Base-by-base conservation (phyloP, 2,888 invertebrate genomes). In the Eilema caniola region DNA sequence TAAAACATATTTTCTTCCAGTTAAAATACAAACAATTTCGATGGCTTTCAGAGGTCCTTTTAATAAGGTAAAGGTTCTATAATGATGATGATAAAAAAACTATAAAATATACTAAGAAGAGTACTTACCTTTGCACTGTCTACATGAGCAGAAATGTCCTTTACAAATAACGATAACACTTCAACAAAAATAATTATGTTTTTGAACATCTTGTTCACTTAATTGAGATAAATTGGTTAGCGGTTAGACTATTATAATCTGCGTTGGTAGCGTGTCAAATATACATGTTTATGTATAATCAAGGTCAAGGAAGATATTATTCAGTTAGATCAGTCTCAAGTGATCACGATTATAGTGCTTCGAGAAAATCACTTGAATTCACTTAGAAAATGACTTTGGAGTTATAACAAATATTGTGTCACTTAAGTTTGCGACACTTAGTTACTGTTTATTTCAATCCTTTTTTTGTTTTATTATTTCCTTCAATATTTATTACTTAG, bases 51-150 rank as follows among this genome's bases (percentile, higher is more conserved):
- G n/a, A n/a, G n/a, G n/a, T n/a, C n/a, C n/a, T n/a, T n/a, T n/a
- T n/a, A n/a, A n/a, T n/a, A n/a, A n/a, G n/a, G n/a, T n/a, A n/a
- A n/a, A n/a, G n/a, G n/a, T n/a, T n/a, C n/a, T n/a, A n/a, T n/a
- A n/a, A n/a, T n/a, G n/a, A n/a, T n/a, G n/a, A n/a, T n/a, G n/a
- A n/a, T n/a, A n/a, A n/a, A n/a, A n/a, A n/a, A n/a, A n/a, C n/a
- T n/a, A n/a, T n/a, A n/a, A n/a, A n/a, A n/a, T n/a, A n/a, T n/a
- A n/a, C n/a, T n/a, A n/a, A n/a, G n/a, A n/a, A n/a, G n/a, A n/a
- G n/a, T n/a, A 53, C 74, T 79, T 87, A 93, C 93, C 89, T 92
- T 93, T 41, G 88, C 92, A 20, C 91, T 87, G 67, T 94, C 92
- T 10, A 94, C 89, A 71, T 94, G 93, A n/a, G 85, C 88, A 41